A percentile compares a stretch with the other conserved stretches of the same genome.
phyloP scores from a whole-genome alignment of 2,113 vertebrate genomes.

The Epinephelus moara region DNA sequence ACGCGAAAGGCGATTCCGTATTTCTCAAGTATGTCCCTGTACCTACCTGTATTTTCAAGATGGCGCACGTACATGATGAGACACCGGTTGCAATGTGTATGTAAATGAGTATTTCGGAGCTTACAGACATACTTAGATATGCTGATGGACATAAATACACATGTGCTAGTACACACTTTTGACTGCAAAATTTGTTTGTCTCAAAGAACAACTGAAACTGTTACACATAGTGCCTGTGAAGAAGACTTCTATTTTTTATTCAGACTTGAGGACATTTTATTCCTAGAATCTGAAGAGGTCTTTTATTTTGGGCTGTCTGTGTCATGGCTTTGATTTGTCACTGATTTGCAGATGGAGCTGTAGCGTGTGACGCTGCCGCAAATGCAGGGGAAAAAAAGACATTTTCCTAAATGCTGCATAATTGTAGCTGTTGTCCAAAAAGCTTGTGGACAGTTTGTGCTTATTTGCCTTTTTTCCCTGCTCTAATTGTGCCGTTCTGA shows the following conservation, averaged over 20 bases:
- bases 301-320: not conserved
- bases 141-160: no score
- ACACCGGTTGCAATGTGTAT: no score
- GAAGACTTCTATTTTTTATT: not conserved
- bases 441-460: conserved; percentile 24
- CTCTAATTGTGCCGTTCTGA: conserved; percentile 38
- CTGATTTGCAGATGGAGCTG: conserved; percentile 4
- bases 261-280: not conserved
- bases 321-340: not conserved
- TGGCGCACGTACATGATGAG: no score
- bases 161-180: no score
- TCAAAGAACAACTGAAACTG: no score
- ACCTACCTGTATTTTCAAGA: no score
- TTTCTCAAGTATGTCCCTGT: no score
- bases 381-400: not conserved
- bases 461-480: conserved; percentile 27
- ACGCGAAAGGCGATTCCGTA: no score
- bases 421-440: conserved; percentile 31
- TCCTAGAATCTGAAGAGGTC: conserved; percentile 3
- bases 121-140: no score
- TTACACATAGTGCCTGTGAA: not conserved
- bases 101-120: no score
- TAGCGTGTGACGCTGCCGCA: not conserved
- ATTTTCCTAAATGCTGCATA: conserved; percentile 25
- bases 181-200: no score